Evolutionary conservation across 2,797 vertebrate species (phyloP), one percentile per base, ranked within the genome.

Genomic region (Enteromius paludinosus): DNA sequence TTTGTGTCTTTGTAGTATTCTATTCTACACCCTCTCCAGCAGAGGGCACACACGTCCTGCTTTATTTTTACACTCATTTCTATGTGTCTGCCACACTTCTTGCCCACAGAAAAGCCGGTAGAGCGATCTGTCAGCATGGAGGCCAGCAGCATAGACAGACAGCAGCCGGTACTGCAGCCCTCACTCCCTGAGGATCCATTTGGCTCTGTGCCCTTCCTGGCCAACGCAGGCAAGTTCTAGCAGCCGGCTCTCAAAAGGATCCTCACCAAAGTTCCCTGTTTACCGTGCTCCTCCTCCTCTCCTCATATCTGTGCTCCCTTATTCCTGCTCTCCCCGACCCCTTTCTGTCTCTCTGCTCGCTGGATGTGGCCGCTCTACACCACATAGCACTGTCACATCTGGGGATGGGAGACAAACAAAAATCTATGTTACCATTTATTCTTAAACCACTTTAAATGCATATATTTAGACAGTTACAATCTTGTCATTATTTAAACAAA

Each of bases 221-320:
- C 96, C 94, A 96, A 94, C 90, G 91, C 97, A 98, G 98, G 98
- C 98, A 99, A 99, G 98, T 99, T 96, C 92, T 96, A 95, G 90
- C 69, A 90, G 87, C 91, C 88, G 89, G 91, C 89, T 90, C 75
- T 82, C 73, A 87, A 88, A 88, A 92, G 88, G 93, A 93, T 90
- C 90, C 88, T 79, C 91, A 91, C 92, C 83, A 79, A 72, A 68
- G 75, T 20, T 76, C 77, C 79, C 61, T 47, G 47, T 75, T 28
- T 73, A 62, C 14, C 38, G 28, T 54, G 41, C 56, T 71, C 43
- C 73, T 77, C 62, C 66, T 82, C 41, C 41, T 69, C 73, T 65
- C 69, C 65, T 81, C 72, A 49, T 61, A 35, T 75, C 23, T 71
- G 62, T 68, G 71, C 47, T 79, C 81, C 71, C 38, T 49, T 78